Evolutionary conservation across 1,140 invertebrate species (phyloP).

Genomic region (Drosophila auraria): DNA sequence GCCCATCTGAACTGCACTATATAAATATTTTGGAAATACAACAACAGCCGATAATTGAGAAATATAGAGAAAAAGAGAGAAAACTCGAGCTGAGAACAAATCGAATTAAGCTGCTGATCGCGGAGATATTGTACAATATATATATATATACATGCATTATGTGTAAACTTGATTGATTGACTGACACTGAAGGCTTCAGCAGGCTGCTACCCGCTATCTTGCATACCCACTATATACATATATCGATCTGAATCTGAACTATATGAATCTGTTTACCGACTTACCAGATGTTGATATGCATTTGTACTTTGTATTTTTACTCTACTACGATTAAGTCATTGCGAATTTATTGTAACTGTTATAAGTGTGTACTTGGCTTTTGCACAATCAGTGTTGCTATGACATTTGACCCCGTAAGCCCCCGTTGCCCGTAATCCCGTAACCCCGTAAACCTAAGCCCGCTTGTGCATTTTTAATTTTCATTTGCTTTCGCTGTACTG

Average conservation of each 20-base stretch:
- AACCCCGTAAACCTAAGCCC: background rate
- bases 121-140: slow-evolving; percentile 44
- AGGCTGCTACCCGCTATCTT: slow-evolving; percentile 59
- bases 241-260: slow-evolving; percentile 37
- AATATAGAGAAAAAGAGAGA: slow-evolving; percentile 19
- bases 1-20: slow-evolving; percentile 83
- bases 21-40: slow-evolving; percentile 61
- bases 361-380: slow-evolving; percentile 56
- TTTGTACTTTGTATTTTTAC: slow-evolving; percentile 66
- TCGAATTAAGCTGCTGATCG: slow-evolving; percentile 35
- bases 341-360: slow-evolving; percentile 78
- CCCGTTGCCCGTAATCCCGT: background rate
- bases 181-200: slow-evolving; percentile 80
- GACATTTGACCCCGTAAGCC: background rate
- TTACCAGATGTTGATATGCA: slow-evolving; percentile 66
- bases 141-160: slow-evolving; percentile 34
- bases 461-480: slow-evolving; percentile 35
- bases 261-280: slow-evolving; percentile 55
- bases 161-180: slow-evolving; percentile 78
- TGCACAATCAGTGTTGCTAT: slow-evolving; percentile 63
- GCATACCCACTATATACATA: slow-evolving; percentile 41
- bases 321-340: slow-evolving; percentile 65
- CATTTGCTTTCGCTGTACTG: slow-evolving; percentile 45
- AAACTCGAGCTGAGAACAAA: slow-evolving; percentile 28
- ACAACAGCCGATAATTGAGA: slow-evolving; percentile 42